These are phyloP conservation scores for Agrochola macilenta DNA, from an alignment of 2,888 invertebrate species.

Conservation along the genomic window DNA sequence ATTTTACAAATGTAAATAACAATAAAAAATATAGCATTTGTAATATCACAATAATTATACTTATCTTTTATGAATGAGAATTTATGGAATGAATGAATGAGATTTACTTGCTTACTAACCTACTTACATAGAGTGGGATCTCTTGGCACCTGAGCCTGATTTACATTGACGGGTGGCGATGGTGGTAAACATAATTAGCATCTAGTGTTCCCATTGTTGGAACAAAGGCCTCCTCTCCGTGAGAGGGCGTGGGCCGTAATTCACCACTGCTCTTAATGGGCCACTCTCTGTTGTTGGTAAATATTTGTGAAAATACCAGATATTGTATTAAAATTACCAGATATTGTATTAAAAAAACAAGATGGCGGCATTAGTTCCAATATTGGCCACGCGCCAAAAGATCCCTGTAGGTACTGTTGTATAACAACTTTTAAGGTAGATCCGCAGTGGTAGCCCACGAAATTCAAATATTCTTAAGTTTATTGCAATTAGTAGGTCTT, in stretches of 20 bases:
- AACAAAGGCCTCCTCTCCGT: too few species aligned
- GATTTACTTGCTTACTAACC: background rate
- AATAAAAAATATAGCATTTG: conserved; percentile 24
- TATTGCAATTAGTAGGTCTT: too few species aligned
- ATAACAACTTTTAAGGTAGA: background rate
- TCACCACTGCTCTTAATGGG: too few species aligned
- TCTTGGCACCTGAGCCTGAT: background rate
- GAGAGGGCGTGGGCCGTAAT: too few species aligned
- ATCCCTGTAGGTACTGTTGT: too few species aligned
- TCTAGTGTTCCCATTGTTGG: too few species aligned
- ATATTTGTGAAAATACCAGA: background rate
- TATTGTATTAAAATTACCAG: too few species aligned
- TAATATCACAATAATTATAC: conserved; percentile 34
- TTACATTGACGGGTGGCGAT: background rate
- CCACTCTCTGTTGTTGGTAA: background rate
- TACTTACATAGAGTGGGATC: background rate
- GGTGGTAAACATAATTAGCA: background rate
- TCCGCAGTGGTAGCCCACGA: too few species aligned
- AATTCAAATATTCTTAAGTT: too few species aligned
- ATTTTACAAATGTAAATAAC: conserved; percentile 19
- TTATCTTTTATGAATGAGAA: conserved; percentile 9
- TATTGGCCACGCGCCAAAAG: background rate
- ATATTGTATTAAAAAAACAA: background rate
- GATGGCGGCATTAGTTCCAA: background rate
- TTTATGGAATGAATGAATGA: conserved; percentile 21